Evolutionary conservation across 2,888 invertebrate species (phyloP).

Genomic region (Agapostemon virescens): DNA sequence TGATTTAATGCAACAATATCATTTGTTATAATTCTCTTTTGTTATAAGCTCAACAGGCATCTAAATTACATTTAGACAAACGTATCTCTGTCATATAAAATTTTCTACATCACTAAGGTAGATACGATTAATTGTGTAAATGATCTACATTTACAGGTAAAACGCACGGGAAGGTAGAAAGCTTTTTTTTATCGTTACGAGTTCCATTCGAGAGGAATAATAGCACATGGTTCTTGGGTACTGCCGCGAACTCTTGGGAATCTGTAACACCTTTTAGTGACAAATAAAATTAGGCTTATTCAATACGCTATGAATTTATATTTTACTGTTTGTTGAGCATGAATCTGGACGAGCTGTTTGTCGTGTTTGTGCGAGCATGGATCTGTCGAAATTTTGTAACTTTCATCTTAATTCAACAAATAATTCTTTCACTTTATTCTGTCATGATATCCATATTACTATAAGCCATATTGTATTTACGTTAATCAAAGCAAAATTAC

Average conservation of each 20-base stretch:
- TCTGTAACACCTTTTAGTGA: slow-evolving; percentile 55
- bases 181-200: slow-evolving; percentile 37
- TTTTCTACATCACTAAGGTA: neutral
- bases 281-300: neutral
- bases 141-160: slow-evolving; percentile 13
- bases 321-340: too few relatives aligned
- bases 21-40: neutral
- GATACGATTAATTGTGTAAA: neutral
- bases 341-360: too few relatives aligned
- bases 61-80: slow-evolving; percentile 1
- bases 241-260: slow-evolving; percentile 56
- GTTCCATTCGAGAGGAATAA: slow-evolving; percentile 42
- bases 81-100: neutral
- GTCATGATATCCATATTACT: too few relatives aligned
- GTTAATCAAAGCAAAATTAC: too few relatives aligned
- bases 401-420: too few relatives aligned
- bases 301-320: neutral
- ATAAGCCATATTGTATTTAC: too few relatives aligned
- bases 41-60: neutral
- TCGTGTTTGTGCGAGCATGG: too few relatives aligned
- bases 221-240: slow-evolving; percentile 57
- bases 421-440: too few relatives aligned
- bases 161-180: slow-evolving; percentile 27
- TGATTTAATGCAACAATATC: slow-evolving; percentile 5
- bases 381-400: too few relatives aligned